phyloP scores from a whole-genome alignment of 2,888 invertebrate genomes.

The Cetonia aurata region DNA sequence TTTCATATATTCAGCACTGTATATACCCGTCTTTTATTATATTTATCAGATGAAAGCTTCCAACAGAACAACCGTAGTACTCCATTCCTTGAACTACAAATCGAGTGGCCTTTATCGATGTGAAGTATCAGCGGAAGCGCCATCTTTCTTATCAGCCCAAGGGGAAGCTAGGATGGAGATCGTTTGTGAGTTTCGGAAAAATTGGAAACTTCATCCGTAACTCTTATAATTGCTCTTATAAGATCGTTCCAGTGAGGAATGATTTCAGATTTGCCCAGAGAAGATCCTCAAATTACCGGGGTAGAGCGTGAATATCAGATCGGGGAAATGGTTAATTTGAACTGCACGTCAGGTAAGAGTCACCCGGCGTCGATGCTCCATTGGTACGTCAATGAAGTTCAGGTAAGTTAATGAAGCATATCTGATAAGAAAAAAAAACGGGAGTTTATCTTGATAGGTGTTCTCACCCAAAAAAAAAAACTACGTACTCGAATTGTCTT shows the following conservation, averaged over 20 bases:
- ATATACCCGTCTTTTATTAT: neutral
- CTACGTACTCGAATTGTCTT: too few species aligned
- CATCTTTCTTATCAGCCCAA: conserved; percentile 81
- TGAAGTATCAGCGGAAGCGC: conserved; percentile 84
- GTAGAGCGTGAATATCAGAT: conserved; percentile 80
- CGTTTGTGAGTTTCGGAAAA: conserved; percentile 75
- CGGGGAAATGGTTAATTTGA: conserved; percentile 79
- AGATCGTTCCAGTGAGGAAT: neutral
- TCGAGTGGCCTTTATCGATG: conserved; percentile 81
- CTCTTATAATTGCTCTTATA: neutral
- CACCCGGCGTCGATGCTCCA: conserved; percentile 81
- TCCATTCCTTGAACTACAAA: conserved; percentile 77
- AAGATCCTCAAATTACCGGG: conserved; percentile 81
- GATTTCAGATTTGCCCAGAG: conserved; percentile 72
- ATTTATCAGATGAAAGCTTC: conserved; percentile 75
- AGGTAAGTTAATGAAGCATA: too few species aligned
- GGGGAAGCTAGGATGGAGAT: conserved; percentile 84
- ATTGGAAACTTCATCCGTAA: neutral
- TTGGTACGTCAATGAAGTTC: conserved; percentile 84
- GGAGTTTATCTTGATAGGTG: too few species aligned
- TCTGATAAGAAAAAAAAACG: too few species aligned
- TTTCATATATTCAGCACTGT: too few species aligned
- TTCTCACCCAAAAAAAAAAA: too few species aligned
- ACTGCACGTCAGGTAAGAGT: conserved; percentile 83
- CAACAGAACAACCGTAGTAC: conserved; percentile 75